Conservation (phyloP, 2,888 invertebrate species). For the Lingula anatina region DNA sequence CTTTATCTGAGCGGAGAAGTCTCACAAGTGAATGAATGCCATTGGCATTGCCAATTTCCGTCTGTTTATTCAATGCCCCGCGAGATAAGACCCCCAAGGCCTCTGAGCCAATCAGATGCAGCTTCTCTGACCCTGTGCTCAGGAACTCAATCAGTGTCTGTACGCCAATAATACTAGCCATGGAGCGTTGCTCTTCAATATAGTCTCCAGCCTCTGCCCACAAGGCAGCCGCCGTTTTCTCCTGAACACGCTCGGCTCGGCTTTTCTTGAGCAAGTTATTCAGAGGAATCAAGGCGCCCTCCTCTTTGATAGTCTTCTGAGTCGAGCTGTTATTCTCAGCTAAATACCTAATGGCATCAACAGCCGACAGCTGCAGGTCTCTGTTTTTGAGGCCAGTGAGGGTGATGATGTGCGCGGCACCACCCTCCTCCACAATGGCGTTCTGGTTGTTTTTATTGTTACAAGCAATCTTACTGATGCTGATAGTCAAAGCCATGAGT, state of each 20-base stretch:
- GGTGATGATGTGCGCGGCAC: constrained; percentile 32
- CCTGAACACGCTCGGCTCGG: constrained; percentile 26
- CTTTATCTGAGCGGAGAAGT: constrained; percentile 38
- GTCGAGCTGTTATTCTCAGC: constrained; percentile 38
- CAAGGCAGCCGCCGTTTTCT: constrained; percentile 44
- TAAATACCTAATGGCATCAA: constrained; percentile 39
- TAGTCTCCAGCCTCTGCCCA: constrained; percentile 47
- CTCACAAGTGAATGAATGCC: constrained; percentile 42
- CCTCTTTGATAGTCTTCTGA: constrained; percentile 32
- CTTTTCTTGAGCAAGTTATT: constrained; percentile 40
- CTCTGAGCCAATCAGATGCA: constrained; percentile 49
- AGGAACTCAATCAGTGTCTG: constrained; percentile 45
- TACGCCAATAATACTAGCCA: constrained; percentile 45
- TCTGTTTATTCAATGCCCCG: constrained; percentile 40
- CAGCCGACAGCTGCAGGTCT: constrained; percentile 42
- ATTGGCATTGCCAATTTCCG: constrained; percentile 38
- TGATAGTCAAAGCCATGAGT: constrained; percentile 31
- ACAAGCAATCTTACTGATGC: constrained; percentile 28
- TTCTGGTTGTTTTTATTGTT: constrained; percentile 34
- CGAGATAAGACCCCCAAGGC: constrained; percentile 44
- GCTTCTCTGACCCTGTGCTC: constrained; percentile 37
- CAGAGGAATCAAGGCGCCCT: constrained; percentile 38
- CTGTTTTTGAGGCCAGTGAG: constrained; percentile 28
- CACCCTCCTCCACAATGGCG: constrained; percentile 34
- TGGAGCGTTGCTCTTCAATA: constrained; percentile 34